Evolutionary conservation across 2,113 vertebrate genomes (phyloP).

Genomic region (Seriola dumerili): DNA sequence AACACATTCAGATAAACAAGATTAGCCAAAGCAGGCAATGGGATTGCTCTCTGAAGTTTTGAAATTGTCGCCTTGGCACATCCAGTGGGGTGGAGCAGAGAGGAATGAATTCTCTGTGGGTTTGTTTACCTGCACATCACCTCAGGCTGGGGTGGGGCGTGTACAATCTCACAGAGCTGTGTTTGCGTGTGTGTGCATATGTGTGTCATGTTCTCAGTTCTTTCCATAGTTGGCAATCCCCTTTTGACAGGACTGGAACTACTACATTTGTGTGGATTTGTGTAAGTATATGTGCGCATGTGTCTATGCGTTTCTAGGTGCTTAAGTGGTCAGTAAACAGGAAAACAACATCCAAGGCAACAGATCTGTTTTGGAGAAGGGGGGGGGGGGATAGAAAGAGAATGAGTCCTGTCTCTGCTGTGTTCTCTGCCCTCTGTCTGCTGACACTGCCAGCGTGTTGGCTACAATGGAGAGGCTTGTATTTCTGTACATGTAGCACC

Average conservation of each 20-base stretch:
- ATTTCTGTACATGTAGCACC: conserved; percentile 81
- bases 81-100: conserved; percentile 60
- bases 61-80: conserved; percentile 64
- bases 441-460: conserved; percentile 63
- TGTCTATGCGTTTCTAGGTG: conserved; percentile 73
- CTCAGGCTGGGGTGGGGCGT: conserved; percentile 56
- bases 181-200: conserved; percentile 39
- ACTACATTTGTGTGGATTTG: conserved; percentile 49
- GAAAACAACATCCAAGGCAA: conserved; percentile 82
- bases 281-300: conserved; percentile 47
- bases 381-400: conserved; percentile 54
- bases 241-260: conserved; percentile 48
- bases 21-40: conserved; percentile 71
- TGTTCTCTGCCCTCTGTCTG: conserved; percentile 69
- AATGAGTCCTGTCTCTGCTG: conserved; percentile 64
- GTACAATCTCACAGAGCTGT: conserved; percentile 74
- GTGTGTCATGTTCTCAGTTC: conserved; percentile 35
- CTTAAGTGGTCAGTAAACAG: conserved; percentile 76
- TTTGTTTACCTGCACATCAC: conserved; percentile 61
- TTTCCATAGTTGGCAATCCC: conserved; percentile 51
- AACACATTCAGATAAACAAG: conserved; percentile 81
- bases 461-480: conserved; percentile 79
- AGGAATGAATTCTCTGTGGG: conserved; percentile 56
- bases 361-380: conserved; percentile 68
- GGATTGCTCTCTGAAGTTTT: conserved; percentile 64